Base-by-base conservation (phyloP, 2,113 vertebrate species). In the Pyrgilauda ruficollis region DNA sequence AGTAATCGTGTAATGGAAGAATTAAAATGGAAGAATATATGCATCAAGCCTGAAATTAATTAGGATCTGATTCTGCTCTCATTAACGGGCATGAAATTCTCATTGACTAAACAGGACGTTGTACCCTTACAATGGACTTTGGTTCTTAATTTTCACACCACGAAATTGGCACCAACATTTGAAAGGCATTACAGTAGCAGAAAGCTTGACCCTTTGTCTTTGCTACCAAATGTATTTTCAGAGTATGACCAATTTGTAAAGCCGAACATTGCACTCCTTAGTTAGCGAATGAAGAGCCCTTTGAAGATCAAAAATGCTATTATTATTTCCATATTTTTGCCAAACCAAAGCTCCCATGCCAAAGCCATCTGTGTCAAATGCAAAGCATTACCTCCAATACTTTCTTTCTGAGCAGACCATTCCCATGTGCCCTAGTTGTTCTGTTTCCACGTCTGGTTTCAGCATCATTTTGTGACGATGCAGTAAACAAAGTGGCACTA, bases 261-360 rank as follows among this genome's bases (percentile, higher is more conserved):
- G 61, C 75, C 16, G 31, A 64, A 84, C 73, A 70, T 91, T 80
- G 84, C 46, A 88, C 35, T 86, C 84, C 70, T 88, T 88, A 88
- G 68, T 84, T 88, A 89, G 85, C 46, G 85, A 86, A 63, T n/a
- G 69, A 87, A 76, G 58, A 87, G 39, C 16, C 56, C 89, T 97
- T 94, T 95, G 95, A 97, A 97, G 94, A 96, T 90, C 89, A 96
- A 62, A 95, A 69, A 47, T 63, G 27, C 56, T 69, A 53, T 81
- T 81, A 96, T 89, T 95, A 78, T 89, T 94, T 78, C 94, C 84
- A 84, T 91, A 91, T 90, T 91, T 95, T 75, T 82, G 73, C 66
- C 75, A 93, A 79, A 64, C 49, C 18, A 20, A 77, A 81, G 68
- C n/a, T 91, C 50, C 62, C 93, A 96, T 81, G 73, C 86, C 2